These are phyloP conservation scores for Danio choprae DNA, from an alignment of 2,797 vertebrate species.

Conservation along the genomic window DNA sequence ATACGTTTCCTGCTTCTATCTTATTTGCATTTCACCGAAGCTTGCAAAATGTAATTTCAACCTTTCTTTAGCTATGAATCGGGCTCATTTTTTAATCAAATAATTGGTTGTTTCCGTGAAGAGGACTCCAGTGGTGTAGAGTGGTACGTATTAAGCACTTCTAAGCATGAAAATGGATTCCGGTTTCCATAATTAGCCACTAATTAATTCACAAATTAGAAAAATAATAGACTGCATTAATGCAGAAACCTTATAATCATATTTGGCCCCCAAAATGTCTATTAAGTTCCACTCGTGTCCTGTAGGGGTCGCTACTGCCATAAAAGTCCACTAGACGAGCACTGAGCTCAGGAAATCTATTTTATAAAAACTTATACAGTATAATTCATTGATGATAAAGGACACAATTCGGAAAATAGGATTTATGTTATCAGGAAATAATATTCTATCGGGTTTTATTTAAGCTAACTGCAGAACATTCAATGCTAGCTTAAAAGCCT, in stretches of 20 bases:
- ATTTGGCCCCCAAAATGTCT: neutral
- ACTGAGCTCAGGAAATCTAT: no score
- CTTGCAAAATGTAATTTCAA: neutral
- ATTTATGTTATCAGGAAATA: neutral
- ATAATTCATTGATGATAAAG: neutral
- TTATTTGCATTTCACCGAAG: neutral
- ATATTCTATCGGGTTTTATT: neutral
- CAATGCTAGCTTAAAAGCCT: neutral
- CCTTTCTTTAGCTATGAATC: neutral
- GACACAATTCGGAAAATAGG: neutral
- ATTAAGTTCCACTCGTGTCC: neutral
- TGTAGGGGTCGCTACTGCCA: neutral
- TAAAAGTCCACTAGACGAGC: neutral
- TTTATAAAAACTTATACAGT: neutral
- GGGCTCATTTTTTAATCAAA: neutral
- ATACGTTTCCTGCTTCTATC: neutral
- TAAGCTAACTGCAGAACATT: neutral
- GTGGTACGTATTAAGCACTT: constrained; percentile 8
- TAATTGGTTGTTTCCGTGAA: constrained; percentile 2
- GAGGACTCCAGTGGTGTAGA: constrained; percentile 1
- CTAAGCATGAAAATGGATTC: constrained; percentile 8
- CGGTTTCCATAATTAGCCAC: constrained; percentile 15
- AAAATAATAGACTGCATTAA: constrained; percentile 2
- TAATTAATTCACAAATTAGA: constrained; percentile 8
- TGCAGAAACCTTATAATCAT: neutral